phyloP scores from a whole-genome alignment of 2,113 vertebrate genomes.

The Microtus pennsylvanicus region DNA sequence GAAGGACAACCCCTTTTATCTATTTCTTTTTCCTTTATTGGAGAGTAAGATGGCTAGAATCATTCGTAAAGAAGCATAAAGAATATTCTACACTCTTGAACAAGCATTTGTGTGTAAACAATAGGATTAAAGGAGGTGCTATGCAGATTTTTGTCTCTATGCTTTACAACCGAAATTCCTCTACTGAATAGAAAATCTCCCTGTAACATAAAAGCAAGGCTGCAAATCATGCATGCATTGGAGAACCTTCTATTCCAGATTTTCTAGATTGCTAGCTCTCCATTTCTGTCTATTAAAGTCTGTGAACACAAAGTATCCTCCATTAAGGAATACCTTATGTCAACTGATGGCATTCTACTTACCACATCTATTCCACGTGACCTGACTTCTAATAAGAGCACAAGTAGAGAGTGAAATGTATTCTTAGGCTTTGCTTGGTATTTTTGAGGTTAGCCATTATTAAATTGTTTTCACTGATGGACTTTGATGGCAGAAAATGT shows the following conservation, averaged over 20 bases:
- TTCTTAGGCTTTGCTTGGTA: background rate
- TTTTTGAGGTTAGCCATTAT: background rate
- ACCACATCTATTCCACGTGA: background rate
- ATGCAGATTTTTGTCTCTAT: background rate
- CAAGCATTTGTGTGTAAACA: background rate
- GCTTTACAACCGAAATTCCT: background rate
- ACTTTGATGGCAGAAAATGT: background rate
- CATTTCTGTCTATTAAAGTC: background rate
- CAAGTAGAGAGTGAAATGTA: background rate
- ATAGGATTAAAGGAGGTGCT: background rate
- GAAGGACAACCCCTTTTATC: background rate
- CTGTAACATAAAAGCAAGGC: background rate
- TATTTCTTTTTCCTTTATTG: background rate
- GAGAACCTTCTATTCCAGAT: background rate
- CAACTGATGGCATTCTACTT: background rate
- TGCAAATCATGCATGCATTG: background rate
- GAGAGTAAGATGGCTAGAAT: background rate
- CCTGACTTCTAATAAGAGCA: background rate
- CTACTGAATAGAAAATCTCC: background rate
- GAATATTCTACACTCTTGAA: background rate
- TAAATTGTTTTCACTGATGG: background rate
- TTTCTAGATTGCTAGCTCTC: background rate
- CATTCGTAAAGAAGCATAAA: background rate
- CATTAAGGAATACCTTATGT: background rate
- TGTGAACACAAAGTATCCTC: background rate